Evolutionary conservation across 1,140 invertebrate genomes (phyloP).

Genomic region (Drosophila setifemur): DNA sequence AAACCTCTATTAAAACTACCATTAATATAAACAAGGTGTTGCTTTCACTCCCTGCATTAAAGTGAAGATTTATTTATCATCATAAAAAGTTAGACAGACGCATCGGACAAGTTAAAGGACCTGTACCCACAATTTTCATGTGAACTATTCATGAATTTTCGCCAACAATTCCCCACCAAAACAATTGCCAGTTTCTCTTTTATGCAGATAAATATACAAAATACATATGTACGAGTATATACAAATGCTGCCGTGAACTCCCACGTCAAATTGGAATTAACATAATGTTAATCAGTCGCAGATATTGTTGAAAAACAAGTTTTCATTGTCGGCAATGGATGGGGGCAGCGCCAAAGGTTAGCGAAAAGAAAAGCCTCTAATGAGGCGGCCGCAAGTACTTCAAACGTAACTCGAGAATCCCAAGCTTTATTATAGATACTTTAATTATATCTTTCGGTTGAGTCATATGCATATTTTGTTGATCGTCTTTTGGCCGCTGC

Average conservation of each 20-base stretch:
- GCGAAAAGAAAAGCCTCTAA: conserved; percentile 41
- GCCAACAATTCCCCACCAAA: background rate
- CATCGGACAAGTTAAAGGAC: background rate
- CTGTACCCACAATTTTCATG: no score
- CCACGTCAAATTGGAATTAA: conserved; percentile 23
- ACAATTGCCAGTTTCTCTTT: conserved; percentile 26
- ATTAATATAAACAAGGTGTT: no score
- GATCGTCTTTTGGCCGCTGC: conserved; percentile 56
- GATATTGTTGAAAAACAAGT: conserved; percentile 52
- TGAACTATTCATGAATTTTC: conserved; percentile 5
- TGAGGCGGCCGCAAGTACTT: conserved; percentile 47
- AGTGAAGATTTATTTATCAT: no score
- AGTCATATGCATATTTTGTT: conserved; percentile 33
- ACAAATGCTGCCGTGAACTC: background rate
- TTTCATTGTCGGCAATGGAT: conserved; percentile 36
- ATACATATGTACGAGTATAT: background rate
- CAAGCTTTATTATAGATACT: conserved; percentile 16
- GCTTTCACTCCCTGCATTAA: no score
- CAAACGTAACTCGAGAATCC: conserved; percentile 27
- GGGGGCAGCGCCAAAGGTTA: conserved; percentile 44
- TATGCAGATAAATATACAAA: conserved; percentile 15
- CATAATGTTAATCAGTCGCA: conserved; percentile 28
- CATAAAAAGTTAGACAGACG: background rate
- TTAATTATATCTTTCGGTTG: conserved; percentile 2
- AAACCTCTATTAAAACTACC: background rate